Base-by-base conservation (phyloP, 1,140 invertebrate species). In the Drosophila orena region DNA sequence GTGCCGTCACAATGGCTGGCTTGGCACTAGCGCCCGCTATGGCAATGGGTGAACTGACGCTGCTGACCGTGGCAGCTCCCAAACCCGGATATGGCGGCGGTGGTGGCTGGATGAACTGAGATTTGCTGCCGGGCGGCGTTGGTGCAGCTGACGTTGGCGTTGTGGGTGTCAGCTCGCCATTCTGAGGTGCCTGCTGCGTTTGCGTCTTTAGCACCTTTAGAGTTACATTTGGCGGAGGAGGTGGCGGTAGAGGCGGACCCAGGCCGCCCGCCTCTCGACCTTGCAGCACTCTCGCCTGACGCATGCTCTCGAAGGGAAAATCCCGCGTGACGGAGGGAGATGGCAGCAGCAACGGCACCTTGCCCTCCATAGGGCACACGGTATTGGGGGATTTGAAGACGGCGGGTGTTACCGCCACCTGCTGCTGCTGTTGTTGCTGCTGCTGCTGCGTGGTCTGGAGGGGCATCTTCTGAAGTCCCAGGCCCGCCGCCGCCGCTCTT, bases 271-370 rank as follows among this genome's bases (percentile, higher is more conserved):
- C 43, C 43, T 92, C 93, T n/a, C 94, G 94, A 30, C 94, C 92
- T 60, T 94, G 94, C 91, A 94, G 93, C 12, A 94, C 94, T 81
- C 94, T 91, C 52, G 97, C 97, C 88, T 97, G 97, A 54, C 96
- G 97, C 97, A 98, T 97, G 92, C 97, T 97, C 74, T 96, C 96
- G 91, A 97, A 98, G 15, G 97, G 97, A 93, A 96, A 97, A 79
- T 95, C 93, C 15, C 94, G 54, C 15, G 81, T 53, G 12, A 79
- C 77, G 12, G 68, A 71, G 75, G 75, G 75, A 24, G 94, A 93
- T 30, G 86, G 81, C 20, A 93, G 88, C 35, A 93, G 90, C 49
- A 93, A 90, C 30, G 94, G 95, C 61, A 95, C 94, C 92, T 95
- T 95, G 83, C 95, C 95, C 88, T 96, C 96, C 92, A 96, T 95